Evolutionary conservation across 2,113 vertebrate species (phyloP).

Genomic region (Nannospalax galili): DNA sequence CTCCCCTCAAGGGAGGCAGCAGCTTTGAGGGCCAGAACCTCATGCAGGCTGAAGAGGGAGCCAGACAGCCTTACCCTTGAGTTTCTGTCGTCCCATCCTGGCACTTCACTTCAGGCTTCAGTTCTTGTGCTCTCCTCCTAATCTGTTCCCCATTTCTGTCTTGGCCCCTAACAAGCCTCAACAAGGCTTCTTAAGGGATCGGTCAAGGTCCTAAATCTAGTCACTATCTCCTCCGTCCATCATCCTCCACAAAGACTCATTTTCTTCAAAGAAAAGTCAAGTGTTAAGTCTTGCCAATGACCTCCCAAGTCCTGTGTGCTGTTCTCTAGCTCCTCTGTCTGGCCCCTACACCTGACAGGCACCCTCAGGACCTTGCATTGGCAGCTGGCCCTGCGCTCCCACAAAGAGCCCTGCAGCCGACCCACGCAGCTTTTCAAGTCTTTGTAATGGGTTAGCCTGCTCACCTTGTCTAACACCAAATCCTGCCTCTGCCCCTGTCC

Average conservation of each 20-base stretch:
- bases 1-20: background rate
- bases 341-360: too few species aligned
- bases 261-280: background rate
- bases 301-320: rapidly evolving
- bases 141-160: background rate
- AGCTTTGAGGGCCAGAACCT: background rate
- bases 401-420: background rate
- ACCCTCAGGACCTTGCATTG: background rate
- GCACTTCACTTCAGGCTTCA: background rate
- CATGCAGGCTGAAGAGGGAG: background rate
- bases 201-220: background rate
- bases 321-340: background rate
- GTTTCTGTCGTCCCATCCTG: background rate
- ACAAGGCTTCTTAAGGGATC: too few species aligned
- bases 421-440: background rate
- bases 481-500: background rate
- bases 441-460: background rate
- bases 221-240: rapidly evolving
- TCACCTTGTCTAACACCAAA: too few species aligned
- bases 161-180: background rate
- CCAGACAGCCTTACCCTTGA: too few species aligned
- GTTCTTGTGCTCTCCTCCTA: background rate
- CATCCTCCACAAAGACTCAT: too few species aligned
- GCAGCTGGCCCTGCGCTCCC: background rate
- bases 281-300: background rate